Evolutionary conservation across 2,888 invertebrate species (phyloP).

Genomic region (Rhaphigaster nebulosa): DNA sequence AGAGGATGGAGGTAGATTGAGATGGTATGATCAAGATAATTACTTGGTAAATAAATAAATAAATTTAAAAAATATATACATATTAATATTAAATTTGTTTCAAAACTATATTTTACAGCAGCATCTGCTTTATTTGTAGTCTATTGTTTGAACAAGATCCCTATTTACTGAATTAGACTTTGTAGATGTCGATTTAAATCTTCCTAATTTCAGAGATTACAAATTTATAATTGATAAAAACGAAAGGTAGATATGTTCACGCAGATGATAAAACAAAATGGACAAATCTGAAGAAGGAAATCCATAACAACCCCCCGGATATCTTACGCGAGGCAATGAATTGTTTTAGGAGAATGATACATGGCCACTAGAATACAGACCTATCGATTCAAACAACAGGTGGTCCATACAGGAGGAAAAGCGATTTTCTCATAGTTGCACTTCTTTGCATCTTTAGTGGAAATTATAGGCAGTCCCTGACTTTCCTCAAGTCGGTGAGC

Average conservation of each 20-base stretch:
- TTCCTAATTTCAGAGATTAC: no score
- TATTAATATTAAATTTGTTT: no score
- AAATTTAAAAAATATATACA: no score
- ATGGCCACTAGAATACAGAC: not conserved
- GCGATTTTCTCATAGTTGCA: conserved; percentile 11
- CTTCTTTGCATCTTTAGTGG: conserved; percentile 30
- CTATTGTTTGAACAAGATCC: no score
- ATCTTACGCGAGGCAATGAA: not conserved
- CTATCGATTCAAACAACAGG: conserved; percentile 36
- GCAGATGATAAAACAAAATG: not conserved
- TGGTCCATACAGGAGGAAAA: conserved; percentile 41
- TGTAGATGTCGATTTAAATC: no score
- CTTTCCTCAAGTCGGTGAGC: not conserved
- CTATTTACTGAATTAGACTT: no score
- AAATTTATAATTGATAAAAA: no score
- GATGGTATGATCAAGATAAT: no score
- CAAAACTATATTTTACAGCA: no score
- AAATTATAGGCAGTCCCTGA: not conserved
- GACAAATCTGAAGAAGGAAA: not conserved
- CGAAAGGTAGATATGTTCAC: not conserved
- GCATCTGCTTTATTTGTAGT: no score
- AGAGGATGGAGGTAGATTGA: no score
- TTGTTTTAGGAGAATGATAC: conserved; percentile 40
- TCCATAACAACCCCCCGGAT: not conserved
- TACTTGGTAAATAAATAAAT: no score